phyloP scores from a whole-genome alignment of 1,140 invertebrate genomes.

The Drosophila virilis region DNA sequence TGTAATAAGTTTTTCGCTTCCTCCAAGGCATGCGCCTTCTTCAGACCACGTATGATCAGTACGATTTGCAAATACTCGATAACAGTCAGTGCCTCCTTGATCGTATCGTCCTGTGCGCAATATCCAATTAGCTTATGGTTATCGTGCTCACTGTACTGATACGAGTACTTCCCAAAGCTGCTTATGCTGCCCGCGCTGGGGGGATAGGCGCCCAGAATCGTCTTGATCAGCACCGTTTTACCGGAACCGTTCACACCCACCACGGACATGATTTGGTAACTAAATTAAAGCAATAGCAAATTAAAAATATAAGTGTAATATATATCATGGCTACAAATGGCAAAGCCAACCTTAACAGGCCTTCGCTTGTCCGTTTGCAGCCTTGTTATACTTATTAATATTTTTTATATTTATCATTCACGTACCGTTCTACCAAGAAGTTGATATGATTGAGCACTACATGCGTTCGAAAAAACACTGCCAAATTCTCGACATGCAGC shows the following conservation, averaged over 20 bases:
- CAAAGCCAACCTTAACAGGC: too few relatives aligned
- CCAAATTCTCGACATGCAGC: constrained; percentile 48
- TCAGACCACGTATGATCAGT: constrained; percentile 24
- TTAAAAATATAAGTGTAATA: background rate
- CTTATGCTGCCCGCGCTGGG: constrained; percentile 33
- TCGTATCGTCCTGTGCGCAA: constrained; percentile 35
- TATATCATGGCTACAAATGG: too few relatives aligned
- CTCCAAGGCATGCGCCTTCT: background rate
- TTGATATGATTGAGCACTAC: constrained; percentile 37
- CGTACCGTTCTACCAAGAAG: constrained; percentile 58
- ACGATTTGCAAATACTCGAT: constrained; percentile 34
- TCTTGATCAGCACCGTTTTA: constrained; percentile 50
- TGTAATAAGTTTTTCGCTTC: constrained; percentile 16
- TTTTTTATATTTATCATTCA: background rate
- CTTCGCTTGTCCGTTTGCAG: too few relatives aligned
- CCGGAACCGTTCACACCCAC: constrained; percentile 51
- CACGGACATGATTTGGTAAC: constrained; percentile 42
- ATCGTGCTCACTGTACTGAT: background rate
- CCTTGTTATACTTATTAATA: background rate
- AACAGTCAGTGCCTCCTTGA: constrained; percentile 37
- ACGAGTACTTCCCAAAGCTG: background rate
- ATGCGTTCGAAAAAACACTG: constrained; percentile 21
- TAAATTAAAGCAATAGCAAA: constrained; percentile 1
- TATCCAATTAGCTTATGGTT: constrained; percentile 29
- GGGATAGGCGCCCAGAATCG: constrained; percentile 30